Base-by-base conservation (phyloP, 2,113 vertebrate genomes). In the Phocoena phocoena region DNA sequence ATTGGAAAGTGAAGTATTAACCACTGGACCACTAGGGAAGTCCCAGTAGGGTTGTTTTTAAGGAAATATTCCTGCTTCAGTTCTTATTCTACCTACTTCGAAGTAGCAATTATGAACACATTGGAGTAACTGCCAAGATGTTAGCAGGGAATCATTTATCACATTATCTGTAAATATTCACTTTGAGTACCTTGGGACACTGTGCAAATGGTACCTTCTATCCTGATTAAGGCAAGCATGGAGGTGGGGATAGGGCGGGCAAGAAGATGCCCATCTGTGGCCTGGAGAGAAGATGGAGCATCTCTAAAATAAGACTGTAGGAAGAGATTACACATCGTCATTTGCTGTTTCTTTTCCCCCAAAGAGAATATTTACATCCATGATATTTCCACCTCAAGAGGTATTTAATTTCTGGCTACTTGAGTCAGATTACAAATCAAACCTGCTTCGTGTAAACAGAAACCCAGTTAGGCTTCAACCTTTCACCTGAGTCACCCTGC, bases 351-450 rank as follows among this genome's bases (percentile, higher is more conserved):
- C 41, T 79, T 84, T 70, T 28, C 31, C 3, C 21, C 62, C 68
- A 23, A 85, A 95, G 58, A 90, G 92, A 93, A 80, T 89, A 97
- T 92, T 97, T 97, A 93, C 65, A 96, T 80, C 65, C 70, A 41
- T 36, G 77, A 44, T 87, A 96, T 93, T 93, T 96, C 68, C 95
- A 44, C 67, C 73, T 95, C 73, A 76, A 94, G 96, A 67, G 95
- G 73, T 70, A 65, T 86, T 97, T 95, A 92, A 96, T 95, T 97
- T 96, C 93, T 71, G 65, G 55, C 82, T 98, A 97, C 97, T 95
- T 97, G 96, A 97, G 79, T 95, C 92, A 93, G 92, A 96, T 97
- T 97, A 96, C 89, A 96, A 89, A 97, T 97, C 96, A 97, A 90
- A 96, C 89, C 77, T 95, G 70, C 97, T 97, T 97, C 93, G 95